These are phyloP conservation scores for Antheraea yamamai DNA, from an alignment of 2,888 invertebrate species.

Conservation along the genomic window DNA sequence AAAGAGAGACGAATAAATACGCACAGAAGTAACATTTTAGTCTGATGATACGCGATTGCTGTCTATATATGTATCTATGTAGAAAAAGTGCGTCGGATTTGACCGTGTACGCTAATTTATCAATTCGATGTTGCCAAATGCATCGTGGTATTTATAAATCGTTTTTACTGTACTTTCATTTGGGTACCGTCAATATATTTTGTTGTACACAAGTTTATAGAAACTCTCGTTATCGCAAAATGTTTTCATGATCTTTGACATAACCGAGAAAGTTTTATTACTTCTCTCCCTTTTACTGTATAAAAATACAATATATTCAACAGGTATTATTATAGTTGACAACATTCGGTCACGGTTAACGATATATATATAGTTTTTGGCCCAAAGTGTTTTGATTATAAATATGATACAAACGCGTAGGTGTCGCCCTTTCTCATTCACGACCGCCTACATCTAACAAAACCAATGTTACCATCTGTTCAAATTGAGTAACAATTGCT, in stretches of 20 bases:
- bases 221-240: neutral
- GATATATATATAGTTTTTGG: neutral
- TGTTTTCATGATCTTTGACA: neutral
- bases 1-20: neutral
- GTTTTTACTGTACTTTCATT: neutral
- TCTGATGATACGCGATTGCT: neutral
- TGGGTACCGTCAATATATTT: neutral
- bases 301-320: neutral
- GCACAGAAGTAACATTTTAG: neutral
- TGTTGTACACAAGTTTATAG: neutral
- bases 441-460: slow-evolving; percentile 47
- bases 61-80: neutral
- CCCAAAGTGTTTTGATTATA: slow-evolving; percentile 26
- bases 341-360: neutral
- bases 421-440: slow-evolving; percentile 66
- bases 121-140: neutral
- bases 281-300: neutral
- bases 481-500: slow-evolving; percentile 8
- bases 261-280: neutral
- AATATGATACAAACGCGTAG: slow-evolving; percentile 55
- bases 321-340: neutral
- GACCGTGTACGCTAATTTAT: neutral
- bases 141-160: neutral
- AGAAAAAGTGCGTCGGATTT: neutral
- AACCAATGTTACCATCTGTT: slow-evolving; percentile 40